Evolutionary conservation across 92 coral and sea anemone species (phyloP).

Genomic region (Paragorgia papillata): DNA sequence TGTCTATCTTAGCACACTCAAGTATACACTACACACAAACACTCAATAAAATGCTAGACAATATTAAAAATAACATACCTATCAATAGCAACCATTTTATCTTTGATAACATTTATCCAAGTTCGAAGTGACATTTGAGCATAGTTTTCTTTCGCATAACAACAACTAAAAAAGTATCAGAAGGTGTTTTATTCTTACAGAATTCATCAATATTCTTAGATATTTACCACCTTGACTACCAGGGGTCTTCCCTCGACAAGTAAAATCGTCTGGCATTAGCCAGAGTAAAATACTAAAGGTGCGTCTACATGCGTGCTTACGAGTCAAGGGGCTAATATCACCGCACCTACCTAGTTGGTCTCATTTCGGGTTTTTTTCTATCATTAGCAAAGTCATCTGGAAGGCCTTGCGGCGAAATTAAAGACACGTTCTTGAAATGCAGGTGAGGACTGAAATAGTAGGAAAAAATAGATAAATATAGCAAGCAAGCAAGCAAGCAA

Average conservation of each 20-base stretch:
- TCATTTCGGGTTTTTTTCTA: constrained; percentile 52
- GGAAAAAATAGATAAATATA: neutral
- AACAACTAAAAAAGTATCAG: constrained; percentile 56
- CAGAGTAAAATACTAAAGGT: too few species aligned
- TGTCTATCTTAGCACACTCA: too few species aligned
- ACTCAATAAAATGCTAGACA: too few species aligned
- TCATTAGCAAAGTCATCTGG: constrained; percentile 75
- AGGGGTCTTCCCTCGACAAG: too few species aligned
- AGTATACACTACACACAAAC: too few species aligned
- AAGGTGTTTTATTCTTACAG: neutral
- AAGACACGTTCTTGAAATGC: constrained; percentile 86
- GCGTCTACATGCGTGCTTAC: too few species aligned
- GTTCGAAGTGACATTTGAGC: constrained; percentile 81
- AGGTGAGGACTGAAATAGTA: constrained; percentile 76
- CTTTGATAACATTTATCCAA: constrained; percentile 90
- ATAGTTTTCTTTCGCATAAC: constrained; percentile 73
- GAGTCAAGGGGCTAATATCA: too few species aligned
- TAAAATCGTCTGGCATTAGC: too few species aligned
- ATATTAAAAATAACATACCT: constrained; percentile 57
- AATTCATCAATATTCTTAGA: too few species aligned
- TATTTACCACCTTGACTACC: too few species aligned
- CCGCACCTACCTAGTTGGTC: constrained; percentile 76
- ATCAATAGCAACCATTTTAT: constrained; percentile 81
- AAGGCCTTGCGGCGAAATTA: constrained; percentile 87
- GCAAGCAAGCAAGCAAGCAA: neutral